Conservation (phyloP, 2,797 vertebrate genomes). For the Gymnothorax reevesii region DNA sequence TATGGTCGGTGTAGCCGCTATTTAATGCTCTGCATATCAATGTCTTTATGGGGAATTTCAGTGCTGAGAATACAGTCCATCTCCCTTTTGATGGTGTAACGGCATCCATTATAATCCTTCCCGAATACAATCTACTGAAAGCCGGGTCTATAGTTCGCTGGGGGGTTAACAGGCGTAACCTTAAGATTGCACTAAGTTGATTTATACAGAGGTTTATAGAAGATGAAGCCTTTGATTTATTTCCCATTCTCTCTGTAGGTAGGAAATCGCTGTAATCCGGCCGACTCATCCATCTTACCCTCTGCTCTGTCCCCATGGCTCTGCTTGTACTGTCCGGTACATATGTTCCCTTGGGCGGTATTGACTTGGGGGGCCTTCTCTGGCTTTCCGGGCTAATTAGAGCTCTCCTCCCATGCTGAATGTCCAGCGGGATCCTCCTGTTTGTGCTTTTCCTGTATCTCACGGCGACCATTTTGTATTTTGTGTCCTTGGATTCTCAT, state of each 20-base stretch:
- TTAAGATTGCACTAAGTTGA: neutral
- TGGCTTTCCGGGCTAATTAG: neutral
- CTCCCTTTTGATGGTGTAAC: neutral
- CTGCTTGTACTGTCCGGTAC: neutral
- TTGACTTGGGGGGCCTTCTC: neutral
- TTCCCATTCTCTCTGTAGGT: neutral
- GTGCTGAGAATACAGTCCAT: neutral
- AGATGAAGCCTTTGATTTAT: neutral
- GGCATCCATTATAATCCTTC: neutral
- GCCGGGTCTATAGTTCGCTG: neutral
- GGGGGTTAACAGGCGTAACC: neutral
- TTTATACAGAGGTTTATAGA: neutral
- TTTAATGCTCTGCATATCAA: neutral
- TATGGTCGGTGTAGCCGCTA: neutral
- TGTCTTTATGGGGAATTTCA: neutral
- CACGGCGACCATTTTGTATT: neutral
- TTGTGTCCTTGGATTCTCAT: neutral
- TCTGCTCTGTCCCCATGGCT: neutral
- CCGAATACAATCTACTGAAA: neutral
- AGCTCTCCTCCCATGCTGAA: neutral
- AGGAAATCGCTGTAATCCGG: neutral
- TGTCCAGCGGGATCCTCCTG: neutral
- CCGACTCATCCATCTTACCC: neutral
- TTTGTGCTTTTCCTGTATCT: neutral
- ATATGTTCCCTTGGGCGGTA: neutral